Evolutionary conservation across 2,888 invertebrate species (phyloP).

Genomic region (Scelioninae gen. 2): DNA sequence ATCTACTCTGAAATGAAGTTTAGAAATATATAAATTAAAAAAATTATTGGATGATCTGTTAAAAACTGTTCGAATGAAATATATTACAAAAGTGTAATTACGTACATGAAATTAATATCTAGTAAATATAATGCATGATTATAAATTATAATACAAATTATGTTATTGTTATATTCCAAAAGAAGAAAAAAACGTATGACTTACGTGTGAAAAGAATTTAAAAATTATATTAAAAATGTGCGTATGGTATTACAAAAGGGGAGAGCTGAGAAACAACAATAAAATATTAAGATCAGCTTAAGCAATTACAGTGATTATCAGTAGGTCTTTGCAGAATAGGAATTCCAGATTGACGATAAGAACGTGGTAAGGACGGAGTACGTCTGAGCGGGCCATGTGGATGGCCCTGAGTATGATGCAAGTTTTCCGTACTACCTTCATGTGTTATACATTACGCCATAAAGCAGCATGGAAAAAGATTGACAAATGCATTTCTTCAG

Average conservation of each 20-base stretch:
- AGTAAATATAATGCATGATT: no score
- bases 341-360: slow-evolving; percentile 80
- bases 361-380: slow-evolving; percentile 79
- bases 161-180: no score
- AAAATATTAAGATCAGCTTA: slow-evolving; percentile 43
- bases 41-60: no score
- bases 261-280: not conserved
- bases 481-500: slow-evolving; percentile 52
- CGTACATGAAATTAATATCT: no score
- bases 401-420: slow-evolving; percentile 74
- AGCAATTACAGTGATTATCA: slow-evolving; percentile 74
- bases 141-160: no score
- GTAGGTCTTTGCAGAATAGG: slow-evolving; percentile 77
- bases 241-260: slow-evolving; percentile 22
- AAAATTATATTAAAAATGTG: slow-evolving; percentile 22
- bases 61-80: no score
- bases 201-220: not conserved
- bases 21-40: not conserved
- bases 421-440: slow-evolving; percentile 80
- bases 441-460: slow-evolving; percentile 68
- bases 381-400: slow-evolving; percentile 77
- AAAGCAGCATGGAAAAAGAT: slow-evolving; percentile 73
- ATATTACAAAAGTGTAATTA: no score
- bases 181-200: not conserved
- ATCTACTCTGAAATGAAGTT: not conserved